A percentile compares a stretch with the other conserved stretches of the same genome.
phyloP scores from a whole-genome alignment of 2,888 invertebrate species.

The Lasius platythorax region DNA sequence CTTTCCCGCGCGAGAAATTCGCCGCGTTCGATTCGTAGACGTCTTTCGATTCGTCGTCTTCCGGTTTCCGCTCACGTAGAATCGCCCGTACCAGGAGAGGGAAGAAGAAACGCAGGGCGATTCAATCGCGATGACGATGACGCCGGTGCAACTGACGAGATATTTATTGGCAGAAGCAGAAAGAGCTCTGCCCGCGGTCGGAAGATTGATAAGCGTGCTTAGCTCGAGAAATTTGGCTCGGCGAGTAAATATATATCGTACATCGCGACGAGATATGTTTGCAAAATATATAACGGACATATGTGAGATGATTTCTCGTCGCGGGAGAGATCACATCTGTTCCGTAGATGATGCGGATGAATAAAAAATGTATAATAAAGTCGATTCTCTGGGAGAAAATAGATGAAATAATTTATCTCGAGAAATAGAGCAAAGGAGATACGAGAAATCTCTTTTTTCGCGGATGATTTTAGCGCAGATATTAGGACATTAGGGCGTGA shows the following conservation, averaged over 20 bases:
- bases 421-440: background rate
- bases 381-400: background rate
- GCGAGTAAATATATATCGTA: conserved; percentile 29
- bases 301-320: conserved; percentile 21
- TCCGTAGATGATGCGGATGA: conserved; percentile 19
- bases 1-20: conserved; percentile 30
- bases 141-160: conserved; percentile 33
- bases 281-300: background rate
- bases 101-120: conserved; percentile 11
- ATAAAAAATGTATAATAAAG: conserved; percentile 39
- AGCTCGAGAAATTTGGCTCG: conserved; percentile 26
- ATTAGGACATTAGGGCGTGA: too few relatives aligned
- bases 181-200: conserved; percentile 4
- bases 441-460: background rate
- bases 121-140: conserved; percentile 40
- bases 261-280: background rate
- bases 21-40: conserved; percentile 7
- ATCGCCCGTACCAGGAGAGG: background rate
- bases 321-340: conserved; percentile 11
- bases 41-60: conserved; percentile 1
- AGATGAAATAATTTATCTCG: background rate
- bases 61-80: conserved; percentile 50
- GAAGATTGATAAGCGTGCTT: conserved; percentile 34
- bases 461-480: background rate
- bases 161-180: conserved; percentile 32